Base-by-base conservation (phyloP, 2,797 vertebrate genomes). In the Catostomus latipinnis region DNA sequence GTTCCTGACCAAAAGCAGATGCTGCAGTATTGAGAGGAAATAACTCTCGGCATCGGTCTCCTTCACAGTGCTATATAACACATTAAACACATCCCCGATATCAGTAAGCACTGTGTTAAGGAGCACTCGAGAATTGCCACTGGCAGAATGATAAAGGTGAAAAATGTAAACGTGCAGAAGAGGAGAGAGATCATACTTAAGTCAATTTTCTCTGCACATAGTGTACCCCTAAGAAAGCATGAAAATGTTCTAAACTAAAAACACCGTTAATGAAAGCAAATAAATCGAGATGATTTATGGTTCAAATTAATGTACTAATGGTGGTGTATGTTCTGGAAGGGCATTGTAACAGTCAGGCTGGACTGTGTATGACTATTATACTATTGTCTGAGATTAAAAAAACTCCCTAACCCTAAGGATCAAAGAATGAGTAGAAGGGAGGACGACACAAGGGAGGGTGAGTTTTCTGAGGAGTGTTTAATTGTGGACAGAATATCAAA, bases 21-120 rank as follows among this genome's bases (percentile, higher is more conserved):
- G 98, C 82, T 99, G 98, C 82, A 99, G 94, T 89, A 99, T 96
- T 81, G 98, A 99, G 84, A 98, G 94, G 84, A 99, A 98, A 91
- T 96, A 93, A 80, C 92, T 90, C 89, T 98, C 96, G 11, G 97
- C 94, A 8, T 75, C 91, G 63, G 95, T 97, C 90, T 97, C 94
- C 91, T 97, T 98, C 89, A 98, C 95, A 86, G 92, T 93, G 87
- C 93, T 96, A 91, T 93, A 96, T 66, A 99, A 86, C 89, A 95
- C 91, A 83, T 93, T 96, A 93, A 96, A 98, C 84, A 98, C 95
- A 87, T 99, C 98, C 88, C 92, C 94, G 14, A 86, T 95, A 94
- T 99, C 97, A 92, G 97, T 99, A 85, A 86, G 84, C 82, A 83
- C 68, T 79, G 9, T 80, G 91, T 98, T 94, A 98, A 98, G 95